Conservation (phyloP, 2,888 invertebrate genomes). For the Caenorhabditis virilis region DNA sequence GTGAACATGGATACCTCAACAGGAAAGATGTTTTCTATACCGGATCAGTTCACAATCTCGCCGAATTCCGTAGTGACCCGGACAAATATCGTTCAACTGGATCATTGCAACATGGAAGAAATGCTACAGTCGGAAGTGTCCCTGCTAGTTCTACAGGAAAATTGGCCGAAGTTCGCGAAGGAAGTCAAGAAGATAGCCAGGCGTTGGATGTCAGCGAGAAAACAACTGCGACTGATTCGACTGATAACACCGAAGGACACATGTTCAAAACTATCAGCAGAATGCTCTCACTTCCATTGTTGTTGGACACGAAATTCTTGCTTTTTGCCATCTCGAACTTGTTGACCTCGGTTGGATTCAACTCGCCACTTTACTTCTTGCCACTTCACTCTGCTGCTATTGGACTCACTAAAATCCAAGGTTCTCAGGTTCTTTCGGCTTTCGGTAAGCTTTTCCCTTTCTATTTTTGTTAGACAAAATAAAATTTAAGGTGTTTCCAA, state of each 20-base stretch:
- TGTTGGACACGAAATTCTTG: conserved; percentile 84
- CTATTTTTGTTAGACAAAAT: too few relatives aligned
- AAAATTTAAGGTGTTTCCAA: conserved; percentile 79
- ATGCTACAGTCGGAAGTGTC: conserved; percentile 34
- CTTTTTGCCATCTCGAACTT: conserved; percentile 91
- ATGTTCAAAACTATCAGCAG: conserved; percentile 59
- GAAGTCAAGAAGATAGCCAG: conserved; percentile 38
- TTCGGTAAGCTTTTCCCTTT: too few relatives aligned
- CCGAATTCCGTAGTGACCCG: conserved; percentile 78
- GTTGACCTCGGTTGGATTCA: conserved; percentile 90
- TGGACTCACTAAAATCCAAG: conserved; percentile 35
- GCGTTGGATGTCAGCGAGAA: conserved; percentile 35
- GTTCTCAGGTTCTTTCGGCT: conserved; percentile 51
- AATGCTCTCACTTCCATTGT: conserved; percentile 85
- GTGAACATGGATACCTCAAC: conserved; percentile 62
- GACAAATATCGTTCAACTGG: conserved; percentile 56
- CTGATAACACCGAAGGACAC: conserved; percentile 44
- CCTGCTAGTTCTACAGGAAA: conserved; percentile 36
- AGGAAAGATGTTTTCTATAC: conserved; percentile 87
- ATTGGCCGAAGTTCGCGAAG: conserved; percentile 47
- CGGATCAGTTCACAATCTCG: conserved; percentile 82
- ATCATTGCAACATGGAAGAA: conserved; percentile 41
- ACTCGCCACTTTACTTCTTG: conserved; percentile 85
- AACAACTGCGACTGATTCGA: conserved; percentile 26
- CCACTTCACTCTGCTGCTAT: conserved; percentile 54